Percentiles rank a stretch among this genome's conserved stretches.
Evolutionary conservation across 1,140 invertebrate species (phyloP).

Genomic region (Drosophila equinoxialis): DNA sequence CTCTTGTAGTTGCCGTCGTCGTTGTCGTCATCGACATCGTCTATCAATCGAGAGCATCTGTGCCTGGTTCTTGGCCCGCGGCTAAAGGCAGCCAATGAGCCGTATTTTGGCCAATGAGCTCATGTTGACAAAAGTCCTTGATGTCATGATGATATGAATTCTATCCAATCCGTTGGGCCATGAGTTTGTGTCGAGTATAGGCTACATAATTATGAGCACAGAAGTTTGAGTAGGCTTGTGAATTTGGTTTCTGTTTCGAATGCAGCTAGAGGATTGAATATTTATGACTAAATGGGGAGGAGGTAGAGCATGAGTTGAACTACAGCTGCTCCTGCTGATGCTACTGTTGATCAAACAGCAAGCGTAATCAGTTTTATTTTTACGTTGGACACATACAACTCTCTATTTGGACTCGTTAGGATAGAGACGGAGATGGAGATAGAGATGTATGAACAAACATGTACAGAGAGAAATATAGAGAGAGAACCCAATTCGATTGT

Average conservation of each 20-base stretch:
- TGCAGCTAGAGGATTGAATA: slow-evolving; percentile 68
- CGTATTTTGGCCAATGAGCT: slow-evolving; percentile 51
- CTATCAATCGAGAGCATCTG: slow-evolving; percentile 70
- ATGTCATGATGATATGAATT: slow-evolving; percentile 53
- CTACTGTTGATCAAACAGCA: slow-evolving; percentile 71
- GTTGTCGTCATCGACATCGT: slow-evolving; percentile 44
- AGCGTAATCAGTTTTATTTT: slow-evolving; percentile 61
- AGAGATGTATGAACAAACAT: slow-evolving; percentile 20
- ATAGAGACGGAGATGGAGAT: slow-evolving; percentile 22
- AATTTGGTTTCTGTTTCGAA: slow-evolving; percentile 59
- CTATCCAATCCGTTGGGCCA: slow-evolving; percentile 23
- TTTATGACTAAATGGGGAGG: slow-evolving; percentile 59
- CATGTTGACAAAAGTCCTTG: slow-evolving; percentile 73
- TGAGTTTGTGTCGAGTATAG: background rate
- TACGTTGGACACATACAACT: slow-evolving; percentile 2
- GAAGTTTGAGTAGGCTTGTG: slow-evolving; percentile 40
- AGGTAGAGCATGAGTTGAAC: slow-evolving; percentile 27
- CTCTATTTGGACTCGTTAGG: slow-evolving; percentile 36
- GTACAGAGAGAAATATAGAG: slow-evolving; percentile 26
- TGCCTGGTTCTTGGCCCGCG: slow-evolving; percentile 75
- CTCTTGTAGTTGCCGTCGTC: too few relatives aligned
- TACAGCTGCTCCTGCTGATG: slow-evolving; percentile 39
- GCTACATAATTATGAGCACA: slow-evolving; percentile 52
- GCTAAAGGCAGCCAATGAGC: slow-evolving; percentile 74
- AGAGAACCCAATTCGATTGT: slow-evolving; percentile 76